These are phyloP conservation scores for Tenthredo livida DNA, from an alignment of 2,888 invertebrate genomes.

Conservation along the genomic window DNA sequence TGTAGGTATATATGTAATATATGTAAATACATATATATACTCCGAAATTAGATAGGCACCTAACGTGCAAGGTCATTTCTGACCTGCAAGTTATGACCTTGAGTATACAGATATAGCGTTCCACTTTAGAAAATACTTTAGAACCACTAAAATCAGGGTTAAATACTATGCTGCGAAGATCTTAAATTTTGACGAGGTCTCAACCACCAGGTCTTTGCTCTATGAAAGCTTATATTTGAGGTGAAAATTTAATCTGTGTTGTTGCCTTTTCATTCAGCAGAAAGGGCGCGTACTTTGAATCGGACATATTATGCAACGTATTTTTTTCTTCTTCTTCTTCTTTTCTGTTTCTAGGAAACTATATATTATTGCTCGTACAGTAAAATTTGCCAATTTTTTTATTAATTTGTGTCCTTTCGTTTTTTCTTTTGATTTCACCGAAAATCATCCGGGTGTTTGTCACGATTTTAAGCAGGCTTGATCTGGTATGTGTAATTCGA, in stretches of 20 bases:
- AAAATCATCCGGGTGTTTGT: not conserved
- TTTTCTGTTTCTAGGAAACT: not conserved
- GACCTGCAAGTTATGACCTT: conserved; percentile 45
- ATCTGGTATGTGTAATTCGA: not conserved
- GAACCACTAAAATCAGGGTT: conserved; percentile 26
- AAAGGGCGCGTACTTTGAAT: not conserved
- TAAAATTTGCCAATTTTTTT: not conserved
- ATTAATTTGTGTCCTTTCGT: not conserved
- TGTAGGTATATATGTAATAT: not conserved
- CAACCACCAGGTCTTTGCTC: not conserved
- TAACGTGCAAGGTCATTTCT: conserved; percentile 41
- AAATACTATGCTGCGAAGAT: not conserved
- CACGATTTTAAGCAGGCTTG: not conserved
- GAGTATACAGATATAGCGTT: conserved; percentile 36
- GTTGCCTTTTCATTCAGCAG: not conserved
- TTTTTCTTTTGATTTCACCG: not conserved
- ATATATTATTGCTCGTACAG: not conserved
- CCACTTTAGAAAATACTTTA: conserved; percentile 28
- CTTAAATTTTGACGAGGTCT: conserved; percentile 7
- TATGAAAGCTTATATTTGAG: not conserved
- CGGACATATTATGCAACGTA: not conserved
- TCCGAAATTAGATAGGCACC: conserved; percentile 25
- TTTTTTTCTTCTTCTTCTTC: too few species aligned
- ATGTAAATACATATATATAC: not conserved
- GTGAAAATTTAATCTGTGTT: not conserved